phyloP scores from a whole-genome alignment of 1,140 invertebrate genomes.

The Heliconius congener region DNA sequence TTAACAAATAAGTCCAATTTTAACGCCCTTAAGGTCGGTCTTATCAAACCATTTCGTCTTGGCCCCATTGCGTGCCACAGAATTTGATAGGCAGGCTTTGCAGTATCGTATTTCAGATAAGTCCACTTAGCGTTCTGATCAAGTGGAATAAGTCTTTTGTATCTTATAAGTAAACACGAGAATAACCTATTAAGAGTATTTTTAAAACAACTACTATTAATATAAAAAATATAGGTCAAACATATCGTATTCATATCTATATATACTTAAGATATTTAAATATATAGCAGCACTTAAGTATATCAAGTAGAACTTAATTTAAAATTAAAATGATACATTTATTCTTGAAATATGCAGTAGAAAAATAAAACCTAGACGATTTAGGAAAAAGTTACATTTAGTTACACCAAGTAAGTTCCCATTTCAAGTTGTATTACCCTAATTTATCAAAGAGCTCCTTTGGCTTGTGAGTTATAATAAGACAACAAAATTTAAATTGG shows the following conservation, averaged over 20 bases:
- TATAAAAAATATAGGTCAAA: not conserved
- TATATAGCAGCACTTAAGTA: not conserved
- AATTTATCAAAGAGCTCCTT: constrained; percentile 10
- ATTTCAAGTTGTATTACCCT: constrained; percentile 12
- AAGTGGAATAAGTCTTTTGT: constrained; percentile 30
- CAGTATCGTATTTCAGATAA: constrained; percentile 40
- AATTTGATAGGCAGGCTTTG: constrained; percentile 37
- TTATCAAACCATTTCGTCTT: constrained; percentile 31
- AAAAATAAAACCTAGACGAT: not conserved
- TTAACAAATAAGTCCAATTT: constrained; percentile 8
- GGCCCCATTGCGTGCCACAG: constrained; percentile 32
- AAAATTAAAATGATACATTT: not conserved
- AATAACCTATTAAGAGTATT: not conserved
- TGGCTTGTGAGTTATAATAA: constrained; percentile 5
- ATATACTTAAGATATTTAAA: not conserved
- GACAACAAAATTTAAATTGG: constrained; percentile 12
- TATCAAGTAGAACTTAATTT: not conserved
- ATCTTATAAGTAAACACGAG: constrained; percentile 22
- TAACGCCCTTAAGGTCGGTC: constrained; percentile 3
- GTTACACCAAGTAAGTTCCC: not conserved
- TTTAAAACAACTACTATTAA: not conserved
- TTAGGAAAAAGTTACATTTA: not conserved
- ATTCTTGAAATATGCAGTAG: not conserved
- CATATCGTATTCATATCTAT: not conserved
- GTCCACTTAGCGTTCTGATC: constrained; percentile 30